Evolutionary conservation across 2,888 invertebrate genomes (phyloP).

Genomic region (Tiliacea aurago): DNA sequence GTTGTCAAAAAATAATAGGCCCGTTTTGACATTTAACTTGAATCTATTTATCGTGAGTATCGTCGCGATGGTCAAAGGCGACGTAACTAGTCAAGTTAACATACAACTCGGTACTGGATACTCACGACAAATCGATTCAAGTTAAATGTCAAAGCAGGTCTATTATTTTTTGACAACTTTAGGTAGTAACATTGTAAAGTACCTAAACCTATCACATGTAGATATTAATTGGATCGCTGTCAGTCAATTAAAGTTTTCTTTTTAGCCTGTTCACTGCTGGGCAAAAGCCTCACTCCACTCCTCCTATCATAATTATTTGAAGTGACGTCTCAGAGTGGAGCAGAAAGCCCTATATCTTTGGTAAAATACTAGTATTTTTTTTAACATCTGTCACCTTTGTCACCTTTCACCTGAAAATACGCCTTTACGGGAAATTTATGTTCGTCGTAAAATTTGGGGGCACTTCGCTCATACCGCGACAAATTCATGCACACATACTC

Average conservation of each 20-base stretch:
- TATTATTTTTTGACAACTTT: no score
- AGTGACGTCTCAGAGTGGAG: background rate
- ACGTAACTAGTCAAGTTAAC: no score
- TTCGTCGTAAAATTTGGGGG: conserved; percentile 61
- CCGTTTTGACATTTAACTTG: no score
- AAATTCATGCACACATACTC: conserved; percentile 24
- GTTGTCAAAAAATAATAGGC: no score
- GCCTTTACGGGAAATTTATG: conserved; percentile 61
- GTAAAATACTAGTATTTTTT: conserved; percentile 25
- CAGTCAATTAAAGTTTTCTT: background rate
- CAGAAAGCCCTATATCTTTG: conserved; percentile 16
- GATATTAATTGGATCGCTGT: background rate
- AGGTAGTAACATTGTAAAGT: no score
- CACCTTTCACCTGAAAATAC: conserved; percentile 28
- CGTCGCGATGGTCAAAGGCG: no score
- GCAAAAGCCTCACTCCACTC: no score
- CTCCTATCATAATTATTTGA: background rate
- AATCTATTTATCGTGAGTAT: no score
- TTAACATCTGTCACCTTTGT: conserved; percentile 30
- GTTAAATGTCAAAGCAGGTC: no score
- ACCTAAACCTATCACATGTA: background rate
- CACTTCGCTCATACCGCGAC: conserved; percentile 36
- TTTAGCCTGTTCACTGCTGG: background rate
- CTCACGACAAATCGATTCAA: no score
- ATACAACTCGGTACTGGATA: no score